phyloP scores from a whole-genome alignment of 1,140 invertebrate genomes.

The Bombus polaris region DNA sequence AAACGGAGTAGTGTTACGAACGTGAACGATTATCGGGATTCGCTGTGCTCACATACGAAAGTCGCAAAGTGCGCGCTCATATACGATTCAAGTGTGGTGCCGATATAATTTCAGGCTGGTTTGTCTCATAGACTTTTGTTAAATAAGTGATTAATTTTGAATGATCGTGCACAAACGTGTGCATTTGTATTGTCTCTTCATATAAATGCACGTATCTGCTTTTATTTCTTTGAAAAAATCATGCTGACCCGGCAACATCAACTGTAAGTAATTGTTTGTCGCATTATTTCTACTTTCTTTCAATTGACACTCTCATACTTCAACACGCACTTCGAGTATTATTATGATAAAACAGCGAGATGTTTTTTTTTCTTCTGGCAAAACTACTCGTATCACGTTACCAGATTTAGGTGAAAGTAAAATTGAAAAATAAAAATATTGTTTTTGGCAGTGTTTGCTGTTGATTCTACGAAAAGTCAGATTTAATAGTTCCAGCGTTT shows the following conservation, averaged over 20 bases:
- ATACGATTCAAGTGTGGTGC: conserved; percentile 27
- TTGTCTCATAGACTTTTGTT: conserved; percentile 9
- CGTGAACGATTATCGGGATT: conserved; percentile 47
- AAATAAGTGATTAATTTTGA: conserved; percentile 38
- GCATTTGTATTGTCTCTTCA: conserved; percentile 43
- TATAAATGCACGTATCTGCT: conserved; percentile 65
- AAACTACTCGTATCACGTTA: background rate
- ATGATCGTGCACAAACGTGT: conserved; percentile 38
- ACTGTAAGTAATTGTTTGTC: conserved; percentile 63
- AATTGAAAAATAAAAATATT: background rate
- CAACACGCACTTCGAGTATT: background rate
- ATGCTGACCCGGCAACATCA: conserved; percentile 70
- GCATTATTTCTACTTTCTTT: background rate
- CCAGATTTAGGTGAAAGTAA: conserved; percentile 11
- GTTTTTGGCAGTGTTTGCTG: background rate
- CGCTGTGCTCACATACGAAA: conserved; percentile 25
- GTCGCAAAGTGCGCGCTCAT: conserved; percentile 37
- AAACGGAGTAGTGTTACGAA: conserved; percentile 66
- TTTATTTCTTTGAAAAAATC: conserved; percentile 42
- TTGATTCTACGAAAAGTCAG: background rate
- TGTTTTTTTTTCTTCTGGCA: background rate
- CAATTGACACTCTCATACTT: background rate
- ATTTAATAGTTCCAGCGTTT: background rate
- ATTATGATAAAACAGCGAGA: conserved; percentile 14
- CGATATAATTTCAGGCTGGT: conserved; percentile 18